These are phyloP conservation scores for Lepus townsendii DNA, from an alignment of 2,797 vertebrate genomes.

Conservation along the genomic window DNA sequence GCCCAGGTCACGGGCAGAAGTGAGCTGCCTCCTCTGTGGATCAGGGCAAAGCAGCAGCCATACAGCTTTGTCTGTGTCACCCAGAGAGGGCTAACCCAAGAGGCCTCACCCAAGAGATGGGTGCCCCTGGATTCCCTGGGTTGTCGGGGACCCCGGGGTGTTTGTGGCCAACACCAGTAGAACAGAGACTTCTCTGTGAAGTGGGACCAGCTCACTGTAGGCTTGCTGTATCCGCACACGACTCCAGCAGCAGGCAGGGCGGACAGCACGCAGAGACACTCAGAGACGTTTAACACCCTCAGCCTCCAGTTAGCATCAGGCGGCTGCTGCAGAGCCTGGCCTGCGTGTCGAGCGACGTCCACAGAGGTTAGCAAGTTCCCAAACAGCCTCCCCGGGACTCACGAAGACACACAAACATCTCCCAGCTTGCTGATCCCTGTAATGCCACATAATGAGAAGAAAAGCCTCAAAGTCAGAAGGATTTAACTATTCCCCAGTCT, in stretches of 20 bases:
- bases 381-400: background rate
- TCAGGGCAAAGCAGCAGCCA: background rate
- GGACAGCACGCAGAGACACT: background rate
- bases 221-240: background rate
- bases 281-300: background rate
- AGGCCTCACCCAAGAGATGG: background rate
- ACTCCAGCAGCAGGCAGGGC: background rate
- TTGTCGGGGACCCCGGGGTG: background rate
- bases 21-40: background rate
- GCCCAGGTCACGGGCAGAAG: background rate
- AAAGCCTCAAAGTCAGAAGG: slow-evolving; percentile 7
- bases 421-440: background rate
- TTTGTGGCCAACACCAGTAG: background rate
- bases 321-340: background rate
- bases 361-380: background rate
- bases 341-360: background rate
- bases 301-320: background rate
- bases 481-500: background rate
- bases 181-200: background rate
- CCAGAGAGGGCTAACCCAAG: background rate
- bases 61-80: too few relatives aligned
- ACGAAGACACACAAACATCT: background rate
- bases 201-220: background rate
- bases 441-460: slow-evolving; percentile 7
- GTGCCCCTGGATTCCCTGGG: background rate